These are phyloP conservation scores for Andrena flavipes DNA, from an alignment of 2,888 invertebrate genomes.

Conservation along the genomic window DNA sequence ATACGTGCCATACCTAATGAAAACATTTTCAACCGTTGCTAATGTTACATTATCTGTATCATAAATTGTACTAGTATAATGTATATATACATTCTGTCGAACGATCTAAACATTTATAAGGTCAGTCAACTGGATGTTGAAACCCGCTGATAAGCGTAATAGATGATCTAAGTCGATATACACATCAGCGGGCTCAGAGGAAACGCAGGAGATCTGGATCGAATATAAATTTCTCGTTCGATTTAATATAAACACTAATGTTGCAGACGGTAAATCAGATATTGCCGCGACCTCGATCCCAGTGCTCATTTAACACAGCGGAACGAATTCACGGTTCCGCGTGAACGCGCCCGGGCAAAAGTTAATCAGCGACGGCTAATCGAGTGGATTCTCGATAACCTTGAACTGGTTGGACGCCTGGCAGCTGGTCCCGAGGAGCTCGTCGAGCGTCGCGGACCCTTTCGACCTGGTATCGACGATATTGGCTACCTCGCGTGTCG, in stretches of 20 bases:
- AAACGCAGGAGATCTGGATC: too few species aligned
- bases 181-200: too few species aligned
- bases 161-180: too few species aligned
- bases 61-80: too few species aligned
- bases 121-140: too few species aligned
- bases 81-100: too few species aligned
- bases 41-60: too few species aligned
- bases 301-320: slow-evolving; percentile 33
- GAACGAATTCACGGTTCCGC: slow-evolving; percentile 39
- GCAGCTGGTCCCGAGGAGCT: slow-evolving; percentile 19
- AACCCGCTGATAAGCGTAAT: too few species aligned
- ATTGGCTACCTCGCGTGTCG: slow-evolving; percentile 20
- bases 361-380: slow-evolving; percentile 43
- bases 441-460: slow-evolving; percentile 8
- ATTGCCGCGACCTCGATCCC: not conserved
- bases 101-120: too few species aligned
- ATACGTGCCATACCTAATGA: too few species aligned
- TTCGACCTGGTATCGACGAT: slow-evolving; percentile 42
- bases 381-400: slow-evolving; percentile 36
- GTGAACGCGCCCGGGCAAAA: slow-evolving; percentile 24
- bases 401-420: slow-evolving; percentile 30
- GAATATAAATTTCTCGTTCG: too few species aligned
- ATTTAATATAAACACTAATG: not conserved
- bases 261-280: not conserved
- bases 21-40: too few species aligned